These are phyloP conservation scores for Eupithecia subumbrata DNA, from an alignment of 2,888 invertebrate genomes.

Conservation along the genomic window DNA sequence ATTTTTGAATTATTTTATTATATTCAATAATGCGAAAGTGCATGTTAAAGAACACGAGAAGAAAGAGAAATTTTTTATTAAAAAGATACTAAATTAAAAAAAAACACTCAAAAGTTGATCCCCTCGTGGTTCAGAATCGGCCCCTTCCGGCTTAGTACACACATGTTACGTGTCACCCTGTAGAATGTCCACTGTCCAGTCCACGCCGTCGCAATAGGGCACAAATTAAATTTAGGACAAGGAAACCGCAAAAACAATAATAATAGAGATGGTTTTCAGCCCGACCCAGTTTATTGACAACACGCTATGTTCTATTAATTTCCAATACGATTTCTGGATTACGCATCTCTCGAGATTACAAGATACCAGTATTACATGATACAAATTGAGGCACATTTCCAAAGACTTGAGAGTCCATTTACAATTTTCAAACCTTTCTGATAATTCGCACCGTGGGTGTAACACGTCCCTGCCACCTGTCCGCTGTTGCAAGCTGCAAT, in stretches of 20 bases:
- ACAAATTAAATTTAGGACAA: neutral
- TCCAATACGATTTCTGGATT: neutral
- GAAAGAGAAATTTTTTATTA: too few relatives aligned
- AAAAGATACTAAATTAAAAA: too few relatives aligned
- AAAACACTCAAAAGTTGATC: too few relatives aligned
- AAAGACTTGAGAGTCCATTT: neutral
- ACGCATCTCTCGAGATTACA: neutral
- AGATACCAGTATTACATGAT: neutral
- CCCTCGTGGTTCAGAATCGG: too few relatives aligned
- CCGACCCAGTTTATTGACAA: neutral
- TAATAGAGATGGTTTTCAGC: neutral
- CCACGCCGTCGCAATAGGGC: too few relatives aligned
- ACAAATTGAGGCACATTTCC: constrained; percentile 9
- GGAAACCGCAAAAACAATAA: neutral
- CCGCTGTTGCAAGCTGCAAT: constrained; percentile 48
- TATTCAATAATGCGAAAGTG: too few relatives aligned
- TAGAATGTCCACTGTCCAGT: neutral
- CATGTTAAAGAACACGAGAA: too few relatives aligned
- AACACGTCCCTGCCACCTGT: constrained; percentile 46
- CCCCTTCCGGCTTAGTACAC: too few relatives aligned
- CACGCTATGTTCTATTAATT: neutral
- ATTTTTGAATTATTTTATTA: too few relatives aligned
- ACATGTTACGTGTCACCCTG: too few relatives aligned
- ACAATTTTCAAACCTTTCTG: constrained; percentile 11
- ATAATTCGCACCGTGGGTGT: constrained; percentile 38